Evolutionary conservation across 2,113 vertebrate genomes (phyloP), one percentile per base, ranked within the genome.

Genomic region (Ptychochromis oligacanthus): DNA sequence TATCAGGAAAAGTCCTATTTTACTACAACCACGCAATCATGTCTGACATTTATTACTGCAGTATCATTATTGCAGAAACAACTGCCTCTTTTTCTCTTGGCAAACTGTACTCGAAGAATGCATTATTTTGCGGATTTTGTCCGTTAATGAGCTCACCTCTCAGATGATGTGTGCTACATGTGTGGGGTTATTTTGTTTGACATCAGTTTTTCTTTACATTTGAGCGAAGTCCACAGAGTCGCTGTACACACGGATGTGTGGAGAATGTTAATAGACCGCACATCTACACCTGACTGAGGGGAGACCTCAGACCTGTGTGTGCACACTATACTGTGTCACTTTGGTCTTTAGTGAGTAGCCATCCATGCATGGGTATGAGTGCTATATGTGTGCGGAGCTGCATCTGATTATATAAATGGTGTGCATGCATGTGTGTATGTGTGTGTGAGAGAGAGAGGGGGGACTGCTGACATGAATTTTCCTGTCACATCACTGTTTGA

Each of bases 141-240:
- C 36, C n/a, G 8, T 80, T 89, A 79, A 67, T 24, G 81, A 81
- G n/a, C 65, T 76, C 34, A 31, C 60, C 54, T 80, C 36, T 5
- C 17, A 12, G 22, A 77, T 40, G 28, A 86, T 62, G 65, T 15
- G 18, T 52, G 26, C n/a, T 86, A 13, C 1, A n/a, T n/a, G n/a
- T n/a, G n/a, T n/a, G n/a, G n/a, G 28, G 17, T 52, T 70, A 83
- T 83, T 76, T 86, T 40, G 85, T 87, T 91, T 89, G 77, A 83
- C 87, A 82, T 55, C 77, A 26, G 70, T 83, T 88, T 82, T 75
- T 84, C 81, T 70, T 86, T 91, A 83, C 75, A 49, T 87, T 77
- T 75, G 65, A 79, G 24, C 75, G 77, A 80, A 82, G 58, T 85
- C 84, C 83, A 70, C 22, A 1, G 65, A 84, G 80, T 87, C 77